Evolutionary conservation across 2,113 vertebrate genomes (phyloP).

Genomic region (Myiopsitta monachus): DNA sequence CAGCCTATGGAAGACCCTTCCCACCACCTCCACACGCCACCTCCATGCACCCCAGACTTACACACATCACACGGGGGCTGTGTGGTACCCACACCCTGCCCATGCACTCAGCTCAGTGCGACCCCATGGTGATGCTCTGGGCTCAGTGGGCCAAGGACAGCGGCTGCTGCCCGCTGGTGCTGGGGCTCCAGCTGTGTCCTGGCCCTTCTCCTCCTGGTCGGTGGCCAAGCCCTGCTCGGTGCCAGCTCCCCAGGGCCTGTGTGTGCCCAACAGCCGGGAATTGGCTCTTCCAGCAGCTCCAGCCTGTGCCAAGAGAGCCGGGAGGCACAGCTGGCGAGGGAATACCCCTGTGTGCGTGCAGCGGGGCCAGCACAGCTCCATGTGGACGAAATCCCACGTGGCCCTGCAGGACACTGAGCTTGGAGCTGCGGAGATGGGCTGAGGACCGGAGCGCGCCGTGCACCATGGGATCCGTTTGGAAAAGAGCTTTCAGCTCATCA

Average conservation of each 20-base stretch:
- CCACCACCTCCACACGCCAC: fast-evolving
- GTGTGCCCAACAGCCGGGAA: not conserved
- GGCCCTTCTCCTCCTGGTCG: not conserved
- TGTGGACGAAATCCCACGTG: not conserved
- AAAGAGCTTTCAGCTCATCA: not conserved
- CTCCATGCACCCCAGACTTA: fast-evolving
- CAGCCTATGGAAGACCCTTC: not conserved
- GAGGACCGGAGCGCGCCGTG: not conserved
- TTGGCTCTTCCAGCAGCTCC: not conserved
- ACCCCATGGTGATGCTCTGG: fast-evolving
- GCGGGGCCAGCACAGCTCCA: not conserved
- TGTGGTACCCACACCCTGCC: not conserved
- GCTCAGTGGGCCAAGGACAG: not conserved
- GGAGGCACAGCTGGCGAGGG: not conserved
- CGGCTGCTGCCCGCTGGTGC: not conserved
- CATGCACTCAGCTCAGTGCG: not conserved
- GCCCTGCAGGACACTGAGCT: not conserved
- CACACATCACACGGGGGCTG: not conserved
- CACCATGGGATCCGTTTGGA: not conserved
- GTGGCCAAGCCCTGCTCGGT: not conserved
- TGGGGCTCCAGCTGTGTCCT: slow-evolving; percentile 2
- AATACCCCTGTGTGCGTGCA: not conserved
- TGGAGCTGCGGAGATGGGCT: not conserved
- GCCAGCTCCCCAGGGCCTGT: not conserved
- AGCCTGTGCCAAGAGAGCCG: not conserved